phyloP scores from a whole-genome alignment of 2,113 vertebrate genomes.

The Vimba vimba region DNA sequence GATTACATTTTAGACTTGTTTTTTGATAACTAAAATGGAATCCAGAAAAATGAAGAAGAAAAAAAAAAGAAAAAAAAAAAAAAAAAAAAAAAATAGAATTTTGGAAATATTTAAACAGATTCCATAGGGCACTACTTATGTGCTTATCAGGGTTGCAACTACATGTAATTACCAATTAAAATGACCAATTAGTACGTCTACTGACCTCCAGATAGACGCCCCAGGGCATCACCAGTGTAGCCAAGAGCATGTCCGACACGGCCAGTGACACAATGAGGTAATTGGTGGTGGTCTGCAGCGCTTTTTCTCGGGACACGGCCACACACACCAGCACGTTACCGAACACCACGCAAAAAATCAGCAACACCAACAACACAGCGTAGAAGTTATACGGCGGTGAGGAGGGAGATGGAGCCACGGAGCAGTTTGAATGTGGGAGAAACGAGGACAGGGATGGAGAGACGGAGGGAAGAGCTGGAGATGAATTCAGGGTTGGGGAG shows the following conservation, averaged over 20 bases:
- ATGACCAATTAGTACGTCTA: background rate
- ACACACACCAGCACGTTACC: constrained; percentile 80
- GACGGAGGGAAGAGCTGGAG: constrained; percentile 30
- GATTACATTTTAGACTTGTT: background rate
- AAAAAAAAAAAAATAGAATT: background rate
- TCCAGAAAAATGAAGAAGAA: background rate
- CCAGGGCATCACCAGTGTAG: constrained; percentile 82
- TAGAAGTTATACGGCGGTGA: constrained; percentile 78
- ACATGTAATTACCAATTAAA: background rate
- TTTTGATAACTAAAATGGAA: background rate
- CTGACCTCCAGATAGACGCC: constrained; percentile 79
- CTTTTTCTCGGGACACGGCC: constrained; percentile 75
- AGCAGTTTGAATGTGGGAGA: constrained; percentile 67
- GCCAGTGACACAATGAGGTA: constrained; percentile 81
- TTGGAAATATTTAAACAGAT: background rate
- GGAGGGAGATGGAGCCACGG: constrained; percentile 44
- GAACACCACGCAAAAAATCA: constrained; percentile 81
- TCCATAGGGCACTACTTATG: background rate
- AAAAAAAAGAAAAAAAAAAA: too few species aligned
- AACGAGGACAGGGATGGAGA: constrained; percentile 37
- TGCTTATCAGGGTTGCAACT: background rate
- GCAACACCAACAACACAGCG: constrained; percentile 73
- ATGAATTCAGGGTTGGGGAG: background rate
- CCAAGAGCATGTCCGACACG: constrained; percentile 78
- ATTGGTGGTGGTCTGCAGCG: constrained; percentile 81